Base-by-base conservation (phyloP, 2,113 vertebrate species). In the Sinosuthora webbiana region DNA sequence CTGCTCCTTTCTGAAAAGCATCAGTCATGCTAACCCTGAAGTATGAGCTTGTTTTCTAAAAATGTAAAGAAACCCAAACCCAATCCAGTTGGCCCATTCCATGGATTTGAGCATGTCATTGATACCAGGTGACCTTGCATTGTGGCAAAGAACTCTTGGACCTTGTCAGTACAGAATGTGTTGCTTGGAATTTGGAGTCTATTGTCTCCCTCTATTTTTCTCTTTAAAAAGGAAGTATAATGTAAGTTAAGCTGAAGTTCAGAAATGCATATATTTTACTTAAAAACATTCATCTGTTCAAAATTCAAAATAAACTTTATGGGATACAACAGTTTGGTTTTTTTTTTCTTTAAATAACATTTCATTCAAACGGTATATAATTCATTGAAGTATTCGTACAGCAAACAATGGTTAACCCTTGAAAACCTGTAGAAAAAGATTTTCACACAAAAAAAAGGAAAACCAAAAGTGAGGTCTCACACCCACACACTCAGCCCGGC, bases 181-280 rank as follows among this genome's bases (percentile, higher is more conserved):
- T 52, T 94, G 96, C 96, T 97, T 96, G 82, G 57, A 91, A 94
- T 82, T 84, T 96, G 94, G 91, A 96, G 93, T 55, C 70, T 90
- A 55, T 14, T 77, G 41, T 63, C 52, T 96, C 68, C 49, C 65
- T 77, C 83, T 90, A 13, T 35, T 95, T 87, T 89, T 92, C 71
- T 97, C 96, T 97, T 96, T 96, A 97, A 94, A 97, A 98, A 97
- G 92, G 95, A 98, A 98, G 97, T 98, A 97, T 98, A 97, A 97
- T 95, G 97, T 98, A 97, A 98, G 95, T 98, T 98, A 97, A 97
- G 94, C 92, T 97, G 98, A 98, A 98, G 97, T 98, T 98, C 98
- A 98, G 98, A 98, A 98, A 98, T 98, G 98, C 98, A 98, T 98
- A 98, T 98, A 98, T 98, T 98, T 98, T 98, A 98, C 98, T 98